Evolutionary conservation across 2,113 vertebrate species (phyloP), one percentile per base, ranked within the genome.

Genomic region (Jacana jacana): DNA sequence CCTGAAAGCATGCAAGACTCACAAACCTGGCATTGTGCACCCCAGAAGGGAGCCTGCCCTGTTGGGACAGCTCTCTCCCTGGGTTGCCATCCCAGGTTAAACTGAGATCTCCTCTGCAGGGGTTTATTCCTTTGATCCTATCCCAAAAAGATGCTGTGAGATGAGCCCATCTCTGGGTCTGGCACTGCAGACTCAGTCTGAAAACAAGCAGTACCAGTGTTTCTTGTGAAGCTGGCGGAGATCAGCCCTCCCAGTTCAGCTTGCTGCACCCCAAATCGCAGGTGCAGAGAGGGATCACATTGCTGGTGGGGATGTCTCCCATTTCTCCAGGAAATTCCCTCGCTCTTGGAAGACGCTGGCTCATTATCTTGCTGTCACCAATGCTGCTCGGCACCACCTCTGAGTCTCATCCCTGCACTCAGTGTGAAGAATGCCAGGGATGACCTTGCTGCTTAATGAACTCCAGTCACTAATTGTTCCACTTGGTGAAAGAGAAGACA

Each of bases 321-420:
- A 30, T 61, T 81, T 44, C 54, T 23, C 19, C 6, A 1, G 37
- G 49, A 49, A 31, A 22, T 5, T 20, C 30, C 4, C 40, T 3
- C 64, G 37, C 73, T 49, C 69, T 13, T 54, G 24, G 44, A 10
- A 30, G 64, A 27, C 3, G 1, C 35, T 0, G 0, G 10, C 55
- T 57, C 2, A 0, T 81, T n/a, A 5, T 14, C 44, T 24, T 6
- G 0, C 42, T 0, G 0, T 9, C 52, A 13, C 51, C 2, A 8
- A 9, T 33, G 0, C 37, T 2, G 57, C 68, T 14, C 11, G 4
- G 30, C 90, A 24, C 22, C 89, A 7, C 35, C 35, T 48, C 58
- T 77, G 58, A 24, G 0, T 28, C 40, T 6, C 54, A 9, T 8
- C 25, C 20, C 39, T 0, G 2, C 57, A 40, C 49, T 24, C 60